phyloP scores from a whole-genome alignment of 2,797 vertebrate genomes.

The Menidia menidia region DNA sequence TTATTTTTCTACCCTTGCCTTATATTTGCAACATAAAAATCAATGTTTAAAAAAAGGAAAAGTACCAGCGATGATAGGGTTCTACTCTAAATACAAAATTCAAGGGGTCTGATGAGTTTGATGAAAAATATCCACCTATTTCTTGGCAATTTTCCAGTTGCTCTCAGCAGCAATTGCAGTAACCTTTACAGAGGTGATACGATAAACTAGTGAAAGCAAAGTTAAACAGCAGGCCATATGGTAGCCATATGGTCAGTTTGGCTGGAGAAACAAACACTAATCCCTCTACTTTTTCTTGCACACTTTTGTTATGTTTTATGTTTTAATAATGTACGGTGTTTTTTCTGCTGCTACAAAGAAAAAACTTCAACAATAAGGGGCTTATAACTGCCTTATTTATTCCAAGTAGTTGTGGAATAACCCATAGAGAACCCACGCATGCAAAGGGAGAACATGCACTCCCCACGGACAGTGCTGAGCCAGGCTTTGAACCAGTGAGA shows the following conservation, averaged over 20 bases:
- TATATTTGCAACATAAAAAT: no score
- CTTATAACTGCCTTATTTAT: no score
- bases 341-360: neutral
- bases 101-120: neutral
- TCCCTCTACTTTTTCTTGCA: neutral
- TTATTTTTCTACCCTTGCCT: neutral
- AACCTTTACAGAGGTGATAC: slow-evolving; percentile 17
- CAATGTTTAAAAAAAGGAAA: neutral
- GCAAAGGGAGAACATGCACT: no score
- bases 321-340: neutral
- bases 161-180: neutral
- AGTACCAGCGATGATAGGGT: neutral
- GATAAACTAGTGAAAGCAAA: slow-evolving; percentile 41
- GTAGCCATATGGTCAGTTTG: slow-evolving; percentile 20
- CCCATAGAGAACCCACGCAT: no score
- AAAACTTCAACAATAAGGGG: no score
- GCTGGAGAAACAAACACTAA: neutral
- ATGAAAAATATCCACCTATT: neutral
- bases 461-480: no score
- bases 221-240: slow-evolving; percentile 37
- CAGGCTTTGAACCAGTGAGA: no score
- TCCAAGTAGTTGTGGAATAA: no score
- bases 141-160: neutral
- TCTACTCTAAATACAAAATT: neutral
- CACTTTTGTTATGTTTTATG: neutral